Conservation (phyloP, 2,113 vertebrate species). For the Urocynchramus pylzowi region DNA sequence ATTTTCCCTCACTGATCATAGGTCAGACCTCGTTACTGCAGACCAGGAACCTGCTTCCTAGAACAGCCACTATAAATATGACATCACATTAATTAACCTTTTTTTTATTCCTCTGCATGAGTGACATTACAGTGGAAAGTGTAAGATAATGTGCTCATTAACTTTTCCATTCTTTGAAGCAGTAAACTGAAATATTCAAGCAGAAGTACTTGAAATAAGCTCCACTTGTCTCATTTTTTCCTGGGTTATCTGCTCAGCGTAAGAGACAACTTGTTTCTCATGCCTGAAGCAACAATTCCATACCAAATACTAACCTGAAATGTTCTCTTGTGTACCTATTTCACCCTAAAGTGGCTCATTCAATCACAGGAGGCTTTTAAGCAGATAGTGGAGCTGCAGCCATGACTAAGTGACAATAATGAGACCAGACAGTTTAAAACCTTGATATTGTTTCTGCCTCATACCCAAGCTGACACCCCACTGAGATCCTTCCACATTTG, state of each 20-base stretch:
- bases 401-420: not conserved
- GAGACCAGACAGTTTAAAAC: conserved; percentile 26
- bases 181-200: not conserved
- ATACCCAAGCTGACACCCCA: conserved; percentile 7
- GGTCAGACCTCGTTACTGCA: not conserved
- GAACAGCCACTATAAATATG: not conserved
- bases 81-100: not conserved
- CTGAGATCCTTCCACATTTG: conserved; percentile 10
- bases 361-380: not conserved
- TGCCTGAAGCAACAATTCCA: not conserved
- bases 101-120: not conserved
- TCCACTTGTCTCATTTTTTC: not conserved
- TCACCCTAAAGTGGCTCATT: not conserved
- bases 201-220: not conserved
- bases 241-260: not conserved
- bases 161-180: not conserved
- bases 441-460: conserved; percentile 26
- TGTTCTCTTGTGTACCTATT: not conserved
- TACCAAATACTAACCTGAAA: not conserved
- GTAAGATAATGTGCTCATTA: not conserved
- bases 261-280: not conserved
- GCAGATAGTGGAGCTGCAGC: not conserved
- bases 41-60: not conserved
- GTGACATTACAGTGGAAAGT: not conserved
- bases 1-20: not conserved